A percentile compares a stretch with the other conserved stretches of the same genome.
Conservation (phyloP, 2,797 vertebrate species). For the Rhinatrema bivittatum region DNA sequence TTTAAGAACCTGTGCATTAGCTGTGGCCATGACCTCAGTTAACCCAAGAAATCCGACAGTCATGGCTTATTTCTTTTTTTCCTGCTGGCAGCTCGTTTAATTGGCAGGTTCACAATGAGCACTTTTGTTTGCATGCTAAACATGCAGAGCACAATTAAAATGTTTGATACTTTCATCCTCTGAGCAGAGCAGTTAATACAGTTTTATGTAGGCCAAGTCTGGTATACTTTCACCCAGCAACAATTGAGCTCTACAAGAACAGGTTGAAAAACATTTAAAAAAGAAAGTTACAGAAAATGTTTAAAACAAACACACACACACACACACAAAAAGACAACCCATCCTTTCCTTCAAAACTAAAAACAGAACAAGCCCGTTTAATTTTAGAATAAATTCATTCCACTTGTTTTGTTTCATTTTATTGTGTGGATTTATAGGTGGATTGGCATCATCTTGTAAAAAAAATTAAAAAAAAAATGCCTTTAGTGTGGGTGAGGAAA, state of each 20-base stretch:
- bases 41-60: conserved; percentile 40
- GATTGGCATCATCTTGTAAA: too few species aligned
- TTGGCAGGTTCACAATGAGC: conserved; percentile 57
- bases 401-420: too few species aligned
- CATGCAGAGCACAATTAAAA: conserved; percentile 37
- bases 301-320: too few species aligned
- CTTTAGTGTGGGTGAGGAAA: too few species aligned
- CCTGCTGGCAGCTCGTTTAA: conserved; percentile 36
- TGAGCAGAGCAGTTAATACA: conserved; percentile 38
- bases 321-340: too few species aligned
- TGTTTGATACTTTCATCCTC: conserved; percentile 46
- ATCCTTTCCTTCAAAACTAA: too few species aligned
- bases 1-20: conserved; percentile 36
- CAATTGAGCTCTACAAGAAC: conserved; percentile 22
- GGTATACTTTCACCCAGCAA: conserved; percentile 48
- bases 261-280: background rate
- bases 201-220: conserved; percentile 24
- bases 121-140: conserved; percentile 57
- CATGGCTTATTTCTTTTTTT: conserved; percentile 33
- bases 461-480: too few species aligned
- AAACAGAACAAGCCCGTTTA: too few species aligned
- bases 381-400: too few species aligned
- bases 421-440: too few species aligned
- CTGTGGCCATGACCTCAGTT: conserved; percentile 46
- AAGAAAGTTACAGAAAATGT: too few species aligned